Base-by-base conservation (phyloP, 2,888 invertebrate species). In the Endotricha flammealis region DNA sequence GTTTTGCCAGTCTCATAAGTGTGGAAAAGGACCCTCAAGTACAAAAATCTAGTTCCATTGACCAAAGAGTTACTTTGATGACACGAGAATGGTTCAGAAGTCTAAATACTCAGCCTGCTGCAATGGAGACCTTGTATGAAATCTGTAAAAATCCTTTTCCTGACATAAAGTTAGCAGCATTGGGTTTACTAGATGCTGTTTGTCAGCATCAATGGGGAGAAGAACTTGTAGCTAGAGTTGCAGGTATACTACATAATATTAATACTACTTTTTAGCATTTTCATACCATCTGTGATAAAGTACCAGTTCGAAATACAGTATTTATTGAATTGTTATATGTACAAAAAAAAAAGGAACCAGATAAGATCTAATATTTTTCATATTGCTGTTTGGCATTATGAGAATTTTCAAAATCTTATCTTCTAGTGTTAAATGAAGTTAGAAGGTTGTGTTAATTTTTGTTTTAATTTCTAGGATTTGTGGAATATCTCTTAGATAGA, bases 401-500 rank as follows among this genome's bases (percentile, higher is more conserved):
- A n/a, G n/a, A n/a, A n/a, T n/a, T n/a, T n/a, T n/a, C n/a, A n/a
- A n/a, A n/a, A n/a, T n/a, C n/a, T n/a, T n/a, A n/a, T n/a, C n/a
- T n/a, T n/a, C n/a, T n/a, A n/a, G n/a, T n/a, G n/a, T n/a, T n/a
- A n/a, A n/a, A n/a, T n/a, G n/a, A n/a, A n/a, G n/a, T n/a, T n/a
- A n/a, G n/a, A n/a, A n/a, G n/a, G n/a, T n/a, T n/a, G 10, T 25
- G 9, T 23, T 13, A 31, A 23, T 24, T 8, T 25, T 1, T 28
- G 38, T 31, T n/a, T 16, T 10, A 23, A 25, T 80, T 79, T 46
- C 82, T n/a, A 88, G 94, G 93, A 34, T 88, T 94, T 32, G 64
- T 93, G 8, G 96, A 96, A 70, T 95, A 91, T 65, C 79, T 97
- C 4, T 66, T 97, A 20, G 93, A 96, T 64, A 88, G 96, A 24